Conservation (phyloP, 2,113 vertebrate genomes). For the Pandion haliaetus region DNA sequence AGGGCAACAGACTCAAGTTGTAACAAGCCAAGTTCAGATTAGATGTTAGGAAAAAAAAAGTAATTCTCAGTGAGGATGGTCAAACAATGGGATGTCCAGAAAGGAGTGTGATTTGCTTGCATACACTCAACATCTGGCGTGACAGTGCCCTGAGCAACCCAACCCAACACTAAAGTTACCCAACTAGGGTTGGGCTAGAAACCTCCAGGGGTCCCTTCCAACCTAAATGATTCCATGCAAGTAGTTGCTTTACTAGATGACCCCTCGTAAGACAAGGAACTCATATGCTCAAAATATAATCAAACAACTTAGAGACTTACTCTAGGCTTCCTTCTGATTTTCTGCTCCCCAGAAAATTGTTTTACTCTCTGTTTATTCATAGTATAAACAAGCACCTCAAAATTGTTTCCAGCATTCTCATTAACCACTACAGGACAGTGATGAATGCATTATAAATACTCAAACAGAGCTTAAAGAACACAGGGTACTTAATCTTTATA, state of each 20-base stretch:
- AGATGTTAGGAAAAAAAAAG: too few relatives aligned
- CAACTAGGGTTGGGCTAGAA: not conserved
- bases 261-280: not conserved
- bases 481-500: slow-evolving; percentile 25
- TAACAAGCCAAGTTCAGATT: not conserved
- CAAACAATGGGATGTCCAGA: not conserved
- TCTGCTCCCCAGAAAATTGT: not conserved
- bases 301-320: not conserved
- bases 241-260: not conserved
- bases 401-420: slow-evolving; percentile 32
- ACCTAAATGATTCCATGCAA: not conserved
- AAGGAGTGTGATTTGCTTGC: not conserved
- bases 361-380: not conserved
- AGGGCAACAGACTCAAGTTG: not conserved
- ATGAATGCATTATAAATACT: slow-evolving; percentile 36
- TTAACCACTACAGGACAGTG: slow-evolving; percentile 6
- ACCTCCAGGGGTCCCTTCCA: not conserved
- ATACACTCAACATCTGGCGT: not conserved
- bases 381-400: not conserved
- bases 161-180: not conserved
- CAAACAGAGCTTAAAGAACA: slow-evolving; percentile 13
- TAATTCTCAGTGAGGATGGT: not conserved
- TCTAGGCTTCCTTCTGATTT: not conserved
- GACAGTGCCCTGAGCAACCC: not conserved
- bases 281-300: not conserved